Base-by-base conservation (phyloP, 2,113 vertebrate genomes). In the Tympanuchus pallidicinctus region DNA sequence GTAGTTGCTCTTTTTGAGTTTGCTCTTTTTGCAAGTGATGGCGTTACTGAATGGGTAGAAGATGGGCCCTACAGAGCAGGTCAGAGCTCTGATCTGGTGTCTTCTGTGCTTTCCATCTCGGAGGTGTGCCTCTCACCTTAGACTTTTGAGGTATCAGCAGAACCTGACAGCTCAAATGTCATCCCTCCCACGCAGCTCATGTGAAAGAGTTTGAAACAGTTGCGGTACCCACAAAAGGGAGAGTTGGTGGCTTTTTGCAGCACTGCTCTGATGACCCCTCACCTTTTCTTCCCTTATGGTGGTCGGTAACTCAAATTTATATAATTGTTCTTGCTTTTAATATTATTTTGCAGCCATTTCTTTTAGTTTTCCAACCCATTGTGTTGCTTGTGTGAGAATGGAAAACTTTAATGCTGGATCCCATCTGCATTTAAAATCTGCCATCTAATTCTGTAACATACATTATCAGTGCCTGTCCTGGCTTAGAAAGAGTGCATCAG, bases 1-100 rank as follows among this genome's bases (percentile, higher is more conserved):
- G 8, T 1, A 3, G 21, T 59, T 42, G n/a, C 24, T 59, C 47
- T 57, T n/a, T 0, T 0, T 50, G 36, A 54, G 28, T 36, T 82
- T 38, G 38, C 38, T 38, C 38, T 38, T 38, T 16, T 24, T 63
- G 21, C 1, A 7, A 76, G 36, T 21, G 1, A 0, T 10, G 15
- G n/a, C 3, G 2, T 48, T 59, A 18, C 19, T 52, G 47, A 24
- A 2, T 0, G 0, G 1, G 36, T 4, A 30, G 36, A 30, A 16
- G 12, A 19, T 15, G 18, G 27, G 57, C 42, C 3, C 75, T 75
- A 40, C 0, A 6, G 66, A 36, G 10, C 10, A 48, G 22, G 11
- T 63, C 1, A 1, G 52, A 80, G 30, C 60, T 72, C 42, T 65
- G 57, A n/a, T 32, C 19, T 56, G 24, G 65, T 1, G 1, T 24